Evolutionary conservation across 2,888 invertebrate genomes (phyloP).

Genomic region (Stictocephala bisonia): DNA sequence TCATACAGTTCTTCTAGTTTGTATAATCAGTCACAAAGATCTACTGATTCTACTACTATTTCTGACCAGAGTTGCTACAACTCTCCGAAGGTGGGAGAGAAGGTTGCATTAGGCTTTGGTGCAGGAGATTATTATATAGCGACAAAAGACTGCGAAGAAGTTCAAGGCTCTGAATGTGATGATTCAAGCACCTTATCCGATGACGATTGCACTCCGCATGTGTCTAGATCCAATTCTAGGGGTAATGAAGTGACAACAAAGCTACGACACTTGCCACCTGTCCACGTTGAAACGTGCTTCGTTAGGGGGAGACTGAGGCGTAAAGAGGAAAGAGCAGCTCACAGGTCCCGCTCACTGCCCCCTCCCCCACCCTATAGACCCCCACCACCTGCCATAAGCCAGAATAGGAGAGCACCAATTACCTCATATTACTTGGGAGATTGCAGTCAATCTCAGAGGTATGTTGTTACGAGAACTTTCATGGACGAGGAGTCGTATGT

Average conservation of each 20-base stretch:
- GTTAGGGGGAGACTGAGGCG: conserved; percentile 60
- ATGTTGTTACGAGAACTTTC: conserved; percentile 59
- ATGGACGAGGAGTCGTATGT: conserved; percentile 63
- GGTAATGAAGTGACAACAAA: conserved; percentile 64
- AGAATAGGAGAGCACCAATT: conserved; percentile 61
- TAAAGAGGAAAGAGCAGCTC: conserved; percentile 59
- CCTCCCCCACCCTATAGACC: conserved; percentile 59
- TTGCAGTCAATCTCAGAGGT: conserved; percentile 59
- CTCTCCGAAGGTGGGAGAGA: conserved; percentile 41
- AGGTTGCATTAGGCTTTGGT: conserved; percentile 40
- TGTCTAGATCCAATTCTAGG: conserved; percentile 65
- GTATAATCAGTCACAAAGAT: conserved; percentile 37
- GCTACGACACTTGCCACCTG: conserved; percentile 68
- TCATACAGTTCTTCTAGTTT: conserved; percentile 29
- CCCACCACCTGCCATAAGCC: conserved; percentile 57
- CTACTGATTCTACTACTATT: conserved; percentile 23
- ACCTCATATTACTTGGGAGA: conserved; percentile 62
- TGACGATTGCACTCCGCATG: conserved; percentile 66
- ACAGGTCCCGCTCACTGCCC: conserved; percentile 57
- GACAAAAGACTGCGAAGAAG: conserved; percentile 43
- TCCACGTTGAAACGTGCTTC: conserved; percentile 68
- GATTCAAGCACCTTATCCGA: conserved; percentile 66
- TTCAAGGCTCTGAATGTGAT: conserved; percentile 59
- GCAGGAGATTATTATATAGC: conserved; percentile 51
- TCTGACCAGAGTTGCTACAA: conserved; percentile 41